Conservation (phyloP, 2,797 vertebrate species). For the Rachycentron canadum region DNA sequence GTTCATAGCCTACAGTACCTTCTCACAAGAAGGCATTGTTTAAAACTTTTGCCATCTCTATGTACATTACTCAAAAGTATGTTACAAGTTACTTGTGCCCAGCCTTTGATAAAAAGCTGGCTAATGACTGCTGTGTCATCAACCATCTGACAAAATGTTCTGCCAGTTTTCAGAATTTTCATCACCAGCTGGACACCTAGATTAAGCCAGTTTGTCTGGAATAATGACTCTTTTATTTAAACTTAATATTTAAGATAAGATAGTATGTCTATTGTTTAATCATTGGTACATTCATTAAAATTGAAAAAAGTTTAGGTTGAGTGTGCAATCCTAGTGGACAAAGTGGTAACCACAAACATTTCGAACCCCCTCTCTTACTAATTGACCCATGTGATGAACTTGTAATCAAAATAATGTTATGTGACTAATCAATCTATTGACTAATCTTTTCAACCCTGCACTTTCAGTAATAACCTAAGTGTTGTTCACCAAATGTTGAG, state of each 20-base stretch:
- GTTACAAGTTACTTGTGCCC: constrained; percentile 21
- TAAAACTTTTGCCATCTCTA: constrained; percentile 8
- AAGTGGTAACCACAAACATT: not conserved
- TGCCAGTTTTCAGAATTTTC: constrained; percentile 53
- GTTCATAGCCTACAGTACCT: constrained; percentile 11
- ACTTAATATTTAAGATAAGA: constrained; percentile 13
- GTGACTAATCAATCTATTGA: not conserved
- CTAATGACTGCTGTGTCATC: constrained; percentile 41
- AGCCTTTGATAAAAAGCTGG: constrained; percentile 41
- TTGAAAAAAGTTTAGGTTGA: not conserved
- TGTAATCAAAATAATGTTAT: not conserved
- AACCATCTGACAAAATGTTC: constrained; percentile 56
- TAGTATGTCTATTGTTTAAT: not conserved
- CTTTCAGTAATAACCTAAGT: not conserved
- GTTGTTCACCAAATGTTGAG: constrained; percentile 4
- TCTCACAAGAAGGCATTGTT: constrained; percentile 17
- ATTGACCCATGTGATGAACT: not conserved
- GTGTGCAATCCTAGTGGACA: not conserved
- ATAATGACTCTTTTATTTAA: constrained; percentile 14
- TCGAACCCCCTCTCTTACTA: not conserved
- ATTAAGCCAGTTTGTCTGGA: constrained; percentile 43
- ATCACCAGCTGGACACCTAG: constrained; percentile 56
- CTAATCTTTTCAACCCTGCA: not conserved
- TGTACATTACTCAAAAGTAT: constrained; percentile 23
- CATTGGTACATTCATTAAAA: not conserved